Percentiles rank a stretch among this genome's conserved stretches.
These are phyloP conservation scores for Bergia puertoricense DNA, from an alignment of 92 coral and sea anemone genomes.

Conservation along the genomic window DNA sequence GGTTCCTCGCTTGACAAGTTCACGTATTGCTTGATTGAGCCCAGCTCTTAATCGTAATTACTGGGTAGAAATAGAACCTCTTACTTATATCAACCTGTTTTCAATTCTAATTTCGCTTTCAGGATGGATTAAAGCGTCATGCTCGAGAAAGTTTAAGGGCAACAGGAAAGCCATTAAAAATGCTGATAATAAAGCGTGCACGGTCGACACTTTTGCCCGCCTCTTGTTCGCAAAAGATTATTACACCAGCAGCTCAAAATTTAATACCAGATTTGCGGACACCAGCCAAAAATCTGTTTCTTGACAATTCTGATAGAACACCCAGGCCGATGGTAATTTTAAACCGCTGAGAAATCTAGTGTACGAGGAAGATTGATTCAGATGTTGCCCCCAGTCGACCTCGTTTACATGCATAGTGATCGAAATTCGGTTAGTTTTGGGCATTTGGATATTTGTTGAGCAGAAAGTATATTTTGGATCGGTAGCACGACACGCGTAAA, in stretches of 20 bases:
- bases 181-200: constrained; percentile 19
- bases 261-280: not conserved
- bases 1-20: constrained; percentile 34
- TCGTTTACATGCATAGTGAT: constrained; percentile 31
- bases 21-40: constrained; percentile 36
- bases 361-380: not conserved
- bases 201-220: not conserved
- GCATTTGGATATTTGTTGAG: constrained; percentile 5
- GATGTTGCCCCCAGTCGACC: constrained; percentile 7
- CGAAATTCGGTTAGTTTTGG: not conserved
- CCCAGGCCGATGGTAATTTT: constrained; percentile 67
- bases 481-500: not conserved
- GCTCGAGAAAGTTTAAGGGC: constrained; percentile 25
- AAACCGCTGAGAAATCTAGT: constrained; percentile 53
- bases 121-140: constrained; percentile 45
- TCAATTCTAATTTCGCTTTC: constrained; percentile 32
- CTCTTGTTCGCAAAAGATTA: constrained; percentile 25
- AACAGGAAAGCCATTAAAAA: not conserved
- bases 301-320: constrained; percentile 45
- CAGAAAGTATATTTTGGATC: not conserved
- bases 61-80: constrained; percentile 34
- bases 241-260: constrained; percentile 3
- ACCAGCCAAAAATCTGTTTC: not conserved
- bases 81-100: constrained; percentile 42
- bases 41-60: constrained; percentile 36